Evolutionary conservation across 2,797 vertebrate genomes (phyloP).

Genomic region (Myotis daubentonii): DNA sequence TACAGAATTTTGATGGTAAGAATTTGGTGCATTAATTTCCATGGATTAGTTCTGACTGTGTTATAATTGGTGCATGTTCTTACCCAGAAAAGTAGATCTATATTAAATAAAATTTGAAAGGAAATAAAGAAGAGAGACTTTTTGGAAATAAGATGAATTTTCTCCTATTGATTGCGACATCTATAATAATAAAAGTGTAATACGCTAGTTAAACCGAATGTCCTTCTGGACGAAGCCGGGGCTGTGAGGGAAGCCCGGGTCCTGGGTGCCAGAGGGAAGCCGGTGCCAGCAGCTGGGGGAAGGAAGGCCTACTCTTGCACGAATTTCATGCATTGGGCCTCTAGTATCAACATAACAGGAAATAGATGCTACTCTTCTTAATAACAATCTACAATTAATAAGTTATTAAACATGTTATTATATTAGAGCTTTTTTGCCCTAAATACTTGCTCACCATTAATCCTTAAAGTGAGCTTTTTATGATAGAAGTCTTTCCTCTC

Average conservation of each 20-base stretch:
- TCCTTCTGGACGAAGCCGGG: no score
- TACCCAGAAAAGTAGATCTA: not conserved
- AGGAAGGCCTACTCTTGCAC: no score
- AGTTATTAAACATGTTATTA: not conserved
- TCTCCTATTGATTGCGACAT: not conserved
- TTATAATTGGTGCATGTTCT: not conserved
- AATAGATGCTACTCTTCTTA: not conserved
- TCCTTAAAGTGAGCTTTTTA: conserved; percentile 20
- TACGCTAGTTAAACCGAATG: no score
- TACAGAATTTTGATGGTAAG: not conserved
- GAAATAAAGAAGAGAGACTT: not conserved
- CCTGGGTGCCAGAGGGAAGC: no score
- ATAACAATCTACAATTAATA: not conserved
- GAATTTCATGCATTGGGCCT: no score
- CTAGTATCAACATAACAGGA: not conserved
- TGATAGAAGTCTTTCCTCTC: not conserved
- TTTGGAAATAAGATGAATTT: not conserved
- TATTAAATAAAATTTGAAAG: conserved; percentile 21
- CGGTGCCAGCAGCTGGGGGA: no score
- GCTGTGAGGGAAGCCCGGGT: no score
- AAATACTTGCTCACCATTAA: not conserved
- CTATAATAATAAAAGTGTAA: no score
- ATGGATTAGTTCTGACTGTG: not conserved
- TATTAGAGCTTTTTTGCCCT: not conserved
- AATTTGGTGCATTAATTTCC: not conserved